Percentiles rank a stretch among this genome's conserved stretches.
phyloP scores from a whole-genome alignment of 2,113 vertebrate genomes.

The Alouatta palliata region DNA sequence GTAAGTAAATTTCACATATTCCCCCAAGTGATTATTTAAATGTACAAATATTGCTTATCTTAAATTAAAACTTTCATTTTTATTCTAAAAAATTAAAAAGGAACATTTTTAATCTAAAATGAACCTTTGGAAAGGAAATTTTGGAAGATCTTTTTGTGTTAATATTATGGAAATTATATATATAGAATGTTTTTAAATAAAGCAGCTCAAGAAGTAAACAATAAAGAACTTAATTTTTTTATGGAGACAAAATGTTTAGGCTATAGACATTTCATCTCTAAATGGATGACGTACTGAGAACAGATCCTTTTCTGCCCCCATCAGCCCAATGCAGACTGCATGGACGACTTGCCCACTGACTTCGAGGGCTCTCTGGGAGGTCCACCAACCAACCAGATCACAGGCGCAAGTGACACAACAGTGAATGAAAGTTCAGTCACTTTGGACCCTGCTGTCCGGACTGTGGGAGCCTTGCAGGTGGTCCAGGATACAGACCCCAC shows the following conservation, averaged over 20 bases:
- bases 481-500: constrained; percentile 86
- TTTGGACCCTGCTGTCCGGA: constrained; percentile 88
- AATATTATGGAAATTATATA: neutral
- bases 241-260: neutral
- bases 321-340: constrained; percentile 93
- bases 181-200: neutral
- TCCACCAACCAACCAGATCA: constrained; percentile 91
- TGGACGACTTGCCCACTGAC: constrained; percentile 93
- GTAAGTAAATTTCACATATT: neutral
- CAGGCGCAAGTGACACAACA: constrained; percentile 92
- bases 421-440: constrained; percentile 94
- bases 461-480: constrained; percentile 87
- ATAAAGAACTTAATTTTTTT: neutral
- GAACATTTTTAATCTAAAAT: neutral
- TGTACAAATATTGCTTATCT: neutral
- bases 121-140: neutral
- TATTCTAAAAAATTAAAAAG: neutral
- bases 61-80: neutral
- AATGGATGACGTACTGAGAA: neutral
- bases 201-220: neutral
- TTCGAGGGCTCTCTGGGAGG: constrained; percentile 91
- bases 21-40: neutral
- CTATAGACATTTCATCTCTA: neutral
- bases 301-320: neutral
- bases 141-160: neutral